Conservation (phyloP, 2,888 invertebrate species). For the Lottia gigantea region DNA sequence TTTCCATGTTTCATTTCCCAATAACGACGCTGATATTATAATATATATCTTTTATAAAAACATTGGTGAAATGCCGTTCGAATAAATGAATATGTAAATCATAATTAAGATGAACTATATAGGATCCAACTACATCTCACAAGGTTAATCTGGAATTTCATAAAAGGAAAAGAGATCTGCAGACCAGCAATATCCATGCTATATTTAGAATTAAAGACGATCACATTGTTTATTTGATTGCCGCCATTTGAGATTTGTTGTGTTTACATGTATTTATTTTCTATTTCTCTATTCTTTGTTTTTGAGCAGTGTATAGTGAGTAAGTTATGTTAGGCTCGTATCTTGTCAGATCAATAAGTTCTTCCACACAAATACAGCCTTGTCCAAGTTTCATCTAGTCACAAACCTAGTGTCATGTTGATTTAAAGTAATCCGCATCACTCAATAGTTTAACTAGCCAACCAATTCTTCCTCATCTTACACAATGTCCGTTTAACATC, state of each 20-base stretch:
- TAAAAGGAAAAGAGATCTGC: too few relatives aligned
- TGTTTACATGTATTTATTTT: conserved; percentile 6
- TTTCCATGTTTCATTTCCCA: too few relatives aligned
- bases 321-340: background rate
- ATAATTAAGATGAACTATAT: too few relatives aligned
- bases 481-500: conserved; percentile 7
- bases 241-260: conserved; percentile 2
- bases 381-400: background rate
- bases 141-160: too few relatives aligned
- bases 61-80: too few relatives aligned
- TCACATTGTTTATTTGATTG: conserved; percentile 3
- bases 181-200: too few relatives aligned
- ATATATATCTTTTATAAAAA: too few relatives aligned
- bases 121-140: too few relatives aligned
- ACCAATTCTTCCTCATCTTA: conserved; percentile 5
- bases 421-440: conserved; percentile 3
- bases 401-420: background rate
- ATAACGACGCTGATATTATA: too few relatives aligned
- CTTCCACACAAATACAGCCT: background rate
- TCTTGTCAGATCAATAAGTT: background rate
- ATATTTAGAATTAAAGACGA: too few relatives aligned
- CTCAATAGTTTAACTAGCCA: conserved; percentile 8
- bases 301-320: background rate
- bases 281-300: background rate
- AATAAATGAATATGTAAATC: too few relatives aligned